Evolutionary conservation across 2,797 vertebrate genomes (phyloP).

Genomic region (Karalla daura): DNA sequence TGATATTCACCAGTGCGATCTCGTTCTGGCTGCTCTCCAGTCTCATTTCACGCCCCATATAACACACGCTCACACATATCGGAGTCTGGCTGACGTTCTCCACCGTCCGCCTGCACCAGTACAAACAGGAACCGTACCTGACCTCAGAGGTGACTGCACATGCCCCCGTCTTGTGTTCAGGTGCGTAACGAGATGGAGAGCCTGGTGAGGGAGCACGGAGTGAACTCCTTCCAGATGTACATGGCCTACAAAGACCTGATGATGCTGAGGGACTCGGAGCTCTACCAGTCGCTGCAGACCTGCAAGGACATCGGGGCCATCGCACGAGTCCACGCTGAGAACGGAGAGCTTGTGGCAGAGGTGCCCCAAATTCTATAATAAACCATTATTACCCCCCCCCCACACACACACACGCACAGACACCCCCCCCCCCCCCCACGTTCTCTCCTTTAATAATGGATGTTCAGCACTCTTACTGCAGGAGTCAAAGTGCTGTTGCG

Average conservation of each 20-base stretch:
- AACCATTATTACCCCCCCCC: neutral
- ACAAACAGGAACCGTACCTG: neutral
- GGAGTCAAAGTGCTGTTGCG: neutral
- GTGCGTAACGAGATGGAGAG: conserved; percentile 95
- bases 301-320: conserved; percentile 82
- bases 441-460: neutral
- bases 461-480: neutral
- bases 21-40: conserved; percentile 51
- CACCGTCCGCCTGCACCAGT: neutral
- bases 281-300: conserved; percentile 78
- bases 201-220: conserved; percentile 91
- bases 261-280: conserved; percentile 80
- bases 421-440: neutral
- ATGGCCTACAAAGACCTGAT: conserved; percentile 82
- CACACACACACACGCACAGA: neutral
- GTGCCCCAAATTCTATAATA: no score
- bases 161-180: conserved; percentile 70
- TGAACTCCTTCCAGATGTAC: conserved; percentile 84
- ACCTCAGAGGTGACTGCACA: neutral
- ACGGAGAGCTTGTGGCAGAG: conserved; percentile 81
- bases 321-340: conserved; percentile 79
- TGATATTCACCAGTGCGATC: conserved; percentile 24
- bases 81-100: neutral
- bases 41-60: conserved; percentile 68
- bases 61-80: conserved; percentile 40